phyloP scores from a whole-genome alignment of 2,113 vertebrate genomes.

The Nestor notabilis region DNA sequence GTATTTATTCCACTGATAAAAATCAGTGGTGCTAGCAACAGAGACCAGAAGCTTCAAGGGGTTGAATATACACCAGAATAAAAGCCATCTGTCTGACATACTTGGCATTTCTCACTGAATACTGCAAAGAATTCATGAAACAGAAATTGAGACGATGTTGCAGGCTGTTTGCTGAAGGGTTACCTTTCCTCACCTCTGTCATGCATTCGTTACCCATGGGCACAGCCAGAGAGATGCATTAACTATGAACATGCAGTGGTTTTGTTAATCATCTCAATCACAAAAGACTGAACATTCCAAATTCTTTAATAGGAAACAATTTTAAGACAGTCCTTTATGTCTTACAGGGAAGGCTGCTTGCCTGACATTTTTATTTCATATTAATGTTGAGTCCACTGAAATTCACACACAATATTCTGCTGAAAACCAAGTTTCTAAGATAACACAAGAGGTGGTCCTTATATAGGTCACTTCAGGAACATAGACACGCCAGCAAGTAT shows the following conservation, averaged over 20 bases:
- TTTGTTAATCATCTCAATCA: not conserved
- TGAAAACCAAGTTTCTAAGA: not conserved
- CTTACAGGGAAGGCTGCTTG: not conserved
- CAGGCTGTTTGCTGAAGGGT: not conserved
- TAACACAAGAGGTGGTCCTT: not conserved
- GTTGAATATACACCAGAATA: not conserved
- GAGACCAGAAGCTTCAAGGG: not conserved
- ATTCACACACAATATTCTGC: not conserved
- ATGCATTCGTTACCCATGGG: not conserved
- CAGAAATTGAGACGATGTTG: not conserved
- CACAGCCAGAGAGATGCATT: not conserved
- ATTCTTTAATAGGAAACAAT: not conserved
- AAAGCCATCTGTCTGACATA: not conserved
- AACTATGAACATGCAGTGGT: not conserved
- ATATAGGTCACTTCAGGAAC: not conserved
- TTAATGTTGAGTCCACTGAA: not conserved
- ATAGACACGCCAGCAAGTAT: not conserved
- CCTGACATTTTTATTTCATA: not conserved
- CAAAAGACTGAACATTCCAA: not conserved
- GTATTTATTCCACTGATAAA: not conserved
- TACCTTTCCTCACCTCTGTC: not conserved
- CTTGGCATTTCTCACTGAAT: not conserved
- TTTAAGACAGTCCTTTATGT: not conserved
- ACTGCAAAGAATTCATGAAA: not conserved
- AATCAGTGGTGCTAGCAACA: not conserved